A percentile compares a stretch with the other conserved stretches of the same genome.
These are phyloP conservation scores for Macrobrachium nipponense DNA, from an alignment of 1,140 invertebrate species.

Conservation along the genomic window DNA sequence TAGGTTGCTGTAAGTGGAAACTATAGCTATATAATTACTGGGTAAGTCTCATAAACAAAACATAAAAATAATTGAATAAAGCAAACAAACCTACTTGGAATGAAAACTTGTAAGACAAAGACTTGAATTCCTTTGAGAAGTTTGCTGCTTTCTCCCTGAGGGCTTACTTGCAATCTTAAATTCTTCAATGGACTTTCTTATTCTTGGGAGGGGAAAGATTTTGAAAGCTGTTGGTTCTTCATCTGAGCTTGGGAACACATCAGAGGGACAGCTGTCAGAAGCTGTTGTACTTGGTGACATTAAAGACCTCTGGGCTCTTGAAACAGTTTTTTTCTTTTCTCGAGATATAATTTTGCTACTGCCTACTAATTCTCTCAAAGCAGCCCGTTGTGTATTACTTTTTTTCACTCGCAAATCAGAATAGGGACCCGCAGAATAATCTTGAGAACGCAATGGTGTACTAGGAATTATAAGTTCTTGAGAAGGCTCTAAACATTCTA, in stretches of 20 bases:
- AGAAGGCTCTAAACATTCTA: conserved; percentile 17
- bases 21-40: too few relatives aligned
- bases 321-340: too few relatives aligned
- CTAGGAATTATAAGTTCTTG: conserved; percentile 36
- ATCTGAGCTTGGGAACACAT: background rate
- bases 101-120: conserved; percentile 21
- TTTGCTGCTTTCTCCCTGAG: background rate
- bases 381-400: background rate
- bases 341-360: background rate
- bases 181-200: conserved; percentile 30
- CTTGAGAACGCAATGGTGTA: conserved; percentile 2
- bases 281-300: too few relatives aligned
- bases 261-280: background rate
- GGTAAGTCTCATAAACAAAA: too few relatives aligned
- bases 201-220: background rate
- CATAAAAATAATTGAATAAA: background rate
- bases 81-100: conserved; percentile 22
- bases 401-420: background rate
- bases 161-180: background rate
- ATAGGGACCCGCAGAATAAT: background rate
- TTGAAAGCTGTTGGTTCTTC: background rate
- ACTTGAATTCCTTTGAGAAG: background rate
- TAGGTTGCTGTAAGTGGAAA: too few relatives aligned
- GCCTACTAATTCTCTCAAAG: background rate
- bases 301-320: too few relatives aligned